Conservation (phyloP, 2,797 vertebrate species). For the Channa striata region DNA sequence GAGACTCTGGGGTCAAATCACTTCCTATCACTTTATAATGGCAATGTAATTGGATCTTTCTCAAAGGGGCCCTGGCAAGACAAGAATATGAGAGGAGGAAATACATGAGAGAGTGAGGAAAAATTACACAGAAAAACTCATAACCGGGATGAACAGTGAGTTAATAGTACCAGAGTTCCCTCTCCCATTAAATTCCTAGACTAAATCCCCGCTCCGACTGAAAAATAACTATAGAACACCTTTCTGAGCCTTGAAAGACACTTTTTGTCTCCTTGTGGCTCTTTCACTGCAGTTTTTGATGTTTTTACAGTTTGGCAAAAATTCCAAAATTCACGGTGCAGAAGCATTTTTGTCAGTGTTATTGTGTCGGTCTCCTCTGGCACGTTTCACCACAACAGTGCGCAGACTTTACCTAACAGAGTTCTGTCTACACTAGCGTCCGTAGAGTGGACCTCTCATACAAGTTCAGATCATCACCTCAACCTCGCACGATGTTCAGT, state of each 20-base stretch:
- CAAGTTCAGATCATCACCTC: slow-evolving; percentile 14
- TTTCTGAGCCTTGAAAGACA: not conserved
- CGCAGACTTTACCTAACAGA: not conserved
- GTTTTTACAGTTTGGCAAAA: slow-evolving; percentile 1
- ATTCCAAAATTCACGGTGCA: not conserved
- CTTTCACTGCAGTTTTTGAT: slow-evolving; percentile 5
- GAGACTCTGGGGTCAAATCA: slow-evolving; percentile 36
- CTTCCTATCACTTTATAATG: slow-evolving; percentile 54
- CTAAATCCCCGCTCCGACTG: not conserved
- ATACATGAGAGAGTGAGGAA: slow-evolving; percentile 1
- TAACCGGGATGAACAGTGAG: too few species aligned
- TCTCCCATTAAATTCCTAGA: not conserved
- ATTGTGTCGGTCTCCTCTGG: not conserved
- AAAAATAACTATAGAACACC: not conserved
- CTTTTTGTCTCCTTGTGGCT: not conserved
- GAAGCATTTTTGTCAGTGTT: not conserved
- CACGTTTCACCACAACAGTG: not conserved
- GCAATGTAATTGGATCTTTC: slow-evolving; percentile 59
- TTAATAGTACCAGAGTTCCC: not conserved
- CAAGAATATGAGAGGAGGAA: slow-evolving; percentile 10
- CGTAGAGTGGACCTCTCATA: not conserved
- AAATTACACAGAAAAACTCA: slow-evolving; percentile 1
- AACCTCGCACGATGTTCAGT: slow-evolving; percentile 8
- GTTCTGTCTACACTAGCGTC: slow-evolving; percentile 24
- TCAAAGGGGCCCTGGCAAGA: slow-evolving; percentile 16